These are phyloP conservation scores for Diabrotica balteata DNA, from an alignment of 2,888 invertebrate species.

Conservation along the genomic window DNA sequence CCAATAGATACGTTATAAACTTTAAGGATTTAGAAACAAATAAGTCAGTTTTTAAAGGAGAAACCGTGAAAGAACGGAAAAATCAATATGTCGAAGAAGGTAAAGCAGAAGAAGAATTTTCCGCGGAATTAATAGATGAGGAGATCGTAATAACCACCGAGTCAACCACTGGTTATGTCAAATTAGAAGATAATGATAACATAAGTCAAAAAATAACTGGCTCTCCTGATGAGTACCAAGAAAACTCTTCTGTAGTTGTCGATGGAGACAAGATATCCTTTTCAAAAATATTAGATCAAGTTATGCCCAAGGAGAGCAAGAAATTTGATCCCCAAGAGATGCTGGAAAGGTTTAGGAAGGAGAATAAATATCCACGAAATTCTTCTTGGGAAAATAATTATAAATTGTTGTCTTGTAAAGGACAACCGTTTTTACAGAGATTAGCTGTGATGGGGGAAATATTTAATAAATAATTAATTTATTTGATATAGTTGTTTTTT, in stretches of 20 bases:
- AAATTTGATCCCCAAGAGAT: conserved; percentile 77
- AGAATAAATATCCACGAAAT: conserved; percentile 69
- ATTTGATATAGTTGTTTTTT: neutral
- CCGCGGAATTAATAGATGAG: conserved; percentile 23
- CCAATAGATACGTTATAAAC: conserved; percentile 58
- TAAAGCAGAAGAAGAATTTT: conserved; percentile 4
- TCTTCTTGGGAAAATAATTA: conserved; percentile 69
- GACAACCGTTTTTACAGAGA: conserved; percentile 80
- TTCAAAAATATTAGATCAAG: conserved; percentile 29
- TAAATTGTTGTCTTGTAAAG: conserved; percentile 77
- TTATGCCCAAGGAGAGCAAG: conserved; percentile 56
- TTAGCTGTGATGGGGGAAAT: conserved; percentile 84
- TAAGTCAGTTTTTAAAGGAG: conserved; percentile 52
- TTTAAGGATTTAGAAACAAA: conserved; percentile 56
- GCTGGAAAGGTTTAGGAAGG: conserved; percentile 71
- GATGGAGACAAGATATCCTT: conserved; percentile 41
- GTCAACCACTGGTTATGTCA: conserved; percentile 39
- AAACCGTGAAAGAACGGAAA: conserved; percentile 44
- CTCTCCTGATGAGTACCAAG: conserved; percentile 43
- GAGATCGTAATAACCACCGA: conserved; percentile 24
- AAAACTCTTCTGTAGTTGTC: conserved; percentile 22
- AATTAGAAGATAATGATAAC: conserved; percentile 56
- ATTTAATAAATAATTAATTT: conserved; percentile 54
- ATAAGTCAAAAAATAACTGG: conserved; percentile 52
- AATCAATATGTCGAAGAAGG: conserved; percentile 4